Percentiles rank a stretch among this genome's conserved stretches.
Conservation (phyloP, 2,113 vertebrate genomes). For the Dolichotis patagonum region DNA sequence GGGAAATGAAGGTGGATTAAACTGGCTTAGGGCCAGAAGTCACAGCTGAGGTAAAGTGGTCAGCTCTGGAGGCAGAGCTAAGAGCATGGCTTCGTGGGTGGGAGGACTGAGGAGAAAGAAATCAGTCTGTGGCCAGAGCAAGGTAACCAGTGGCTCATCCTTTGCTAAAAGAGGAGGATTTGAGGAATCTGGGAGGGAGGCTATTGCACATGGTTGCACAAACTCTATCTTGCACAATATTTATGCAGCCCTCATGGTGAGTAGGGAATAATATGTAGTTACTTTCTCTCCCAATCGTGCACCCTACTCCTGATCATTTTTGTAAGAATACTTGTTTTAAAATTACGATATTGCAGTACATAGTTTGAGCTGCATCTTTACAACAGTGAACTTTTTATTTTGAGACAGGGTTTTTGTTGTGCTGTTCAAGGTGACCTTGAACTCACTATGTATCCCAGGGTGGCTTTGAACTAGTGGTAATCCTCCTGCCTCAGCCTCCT, state of each 20-base stretch:
- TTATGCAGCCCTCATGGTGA: background rate
- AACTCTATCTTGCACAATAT: fast-evolving
- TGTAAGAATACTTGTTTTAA: background rate
- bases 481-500: background rate
- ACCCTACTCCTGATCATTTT: background rate
- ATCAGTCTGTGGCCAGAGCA: background rate
- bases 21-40: fast-evolving
- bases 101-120: background rate
- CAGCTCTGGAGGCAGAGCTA: background rate
- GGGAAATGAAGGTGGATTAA: background rate
- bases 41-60: background rate
- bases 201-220: no score
- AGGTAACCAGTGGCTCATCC: background rate
- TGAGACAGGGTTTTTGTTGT: background rate
- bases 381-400: background rate
- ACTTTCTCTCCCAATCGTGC: background rate
- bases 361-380: background rate
- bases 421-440: background rate
- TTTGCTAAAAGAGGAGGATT: background rate
- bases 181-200: background rate
- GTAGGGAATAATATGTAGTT: background rate
- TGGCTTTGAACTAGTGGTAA: background rate
- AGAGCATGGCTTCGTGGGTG: no score
- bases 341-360: background rate
- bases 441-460: no score